Conservation (phyloP, 53 echinoderm and acorn worm genomes). For the Patiria pectinifera region DNA sequence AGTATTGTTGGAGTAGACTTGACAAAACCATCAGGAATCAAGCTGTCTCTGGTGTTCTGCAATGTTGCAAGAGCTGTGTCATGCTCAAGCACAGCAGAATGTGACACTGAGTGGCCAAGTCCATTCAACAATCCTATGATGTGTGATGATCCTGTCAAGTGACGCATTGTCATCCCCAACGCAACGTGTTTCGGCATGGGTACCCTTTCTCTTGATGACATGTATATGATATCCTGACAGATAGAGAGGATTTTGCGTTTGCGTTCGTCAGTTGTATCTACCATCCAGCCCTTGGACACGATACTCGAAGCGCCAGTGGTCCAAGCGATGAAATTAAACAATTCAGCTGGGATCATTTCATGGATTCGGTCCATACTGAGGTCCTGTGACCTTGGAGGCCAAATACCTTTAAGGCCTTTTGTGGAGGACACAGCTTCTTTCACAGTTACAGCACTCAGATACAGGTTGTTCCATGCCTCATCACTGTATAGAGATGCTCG, state of each 20-base stretch:
- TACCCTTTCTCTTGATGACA: conserved; percentile 10
- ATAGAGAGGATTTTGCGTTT: conserved; percentile 38
- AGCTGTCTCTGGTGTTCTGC: not conserved
- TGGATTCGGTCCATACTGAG: too few species aligned
- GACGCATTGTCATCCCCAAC: conserved; percentile 46
- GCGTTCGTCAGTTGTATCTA: too few species aligned
- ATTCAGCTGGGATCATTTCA: too few species aligned
- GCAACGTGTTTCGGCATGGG: conserved; percentile 21
- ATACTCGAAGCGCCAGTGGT: too few species aligned
- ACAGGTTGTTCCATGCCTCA: too few species aligned
- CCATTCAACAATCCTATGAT: conserved; percentile 30
- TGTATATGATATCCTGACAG: conserved; percentile 39
- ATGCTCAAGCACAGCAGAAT: not conserved
- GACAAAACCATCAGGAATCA: not conserved
- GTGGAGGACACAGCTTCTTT: too few species aligned
- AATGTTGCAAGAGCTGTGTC: conserved; percentile 23
- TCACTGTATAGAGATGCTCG: too few species aligned
- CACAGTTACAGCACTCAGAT: too few species aligned
- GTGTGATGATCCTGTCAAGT: conserved; percentile 62
- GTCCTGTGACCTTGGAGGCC: too few species aligned
- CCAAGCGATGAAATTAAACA: too few species aligned
- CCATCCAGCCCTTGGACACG: too few species aligned
- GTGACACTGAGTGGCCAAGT: conserved; percentile 55
- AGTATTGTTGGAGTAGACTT: conserved; percentile 31
- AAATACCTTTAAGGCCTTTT: too few species aligned